phyloP scores from a whole-genome alignment of 2,888 invertebrate species.

The Harpagoxenus sublaevis region DNA sequence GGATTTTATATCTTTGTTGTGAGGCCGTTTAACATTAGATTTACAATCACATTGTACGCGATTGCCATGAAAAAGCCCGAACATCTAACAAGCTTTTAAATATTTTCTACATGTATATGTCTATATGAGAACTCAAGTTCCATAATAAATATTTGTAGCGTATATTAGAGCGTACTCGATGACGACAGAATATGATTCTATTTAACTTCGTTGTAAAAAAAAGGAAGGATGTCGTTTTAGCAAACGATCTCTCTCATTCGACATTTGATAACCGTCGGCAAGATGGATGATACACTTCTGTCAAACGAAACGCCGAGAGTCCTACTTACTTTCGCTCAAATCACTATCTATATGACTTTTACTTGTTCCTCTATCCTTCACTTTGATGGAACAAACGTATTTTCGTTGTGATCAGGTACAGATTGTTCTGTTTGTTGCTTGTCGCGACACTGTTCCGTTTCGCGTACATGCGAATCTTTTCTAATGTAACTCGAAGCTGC shows the following conservation, averaged over 20 bases:
- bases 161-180: not conserved
- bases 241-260: conserved; percentile 32
- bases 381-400: conserved; percentile 58
- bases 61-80: not conserved
- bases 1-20: not conserved
- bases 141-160: not conserved
- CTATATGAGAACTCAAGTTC: conserved; percentile 70
- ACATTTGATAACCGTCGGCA: conserved; percentile 77
- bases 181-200: conserved; percentile 20
- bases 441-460: conserved; percentile 22
- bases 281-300: conserved; percentile 31
- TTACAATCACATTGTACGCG: not conserved
- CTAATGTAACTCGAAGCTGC: not conserved
- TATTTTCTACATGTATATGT: conserved; percentile 77
- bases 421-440: conserved; percentile 55
- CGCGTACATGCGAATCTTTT: not conserved
- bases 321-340: conserved; percentile 40
- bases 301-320: not conserved
- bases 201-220: conserved; percentile 71
- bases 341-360: conserved; percentile 44
- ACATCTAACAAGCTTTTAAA: conserved; percentile 61
- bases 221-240: conserved; percentile 15
- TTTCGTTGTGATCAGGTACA: conserved; percentile 78
- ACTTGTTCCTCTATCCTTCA: conserved; percentile 3
- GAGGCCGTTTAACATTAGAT: conserved; percentile 10